These are phyloP conservation scores for Campopleginae sp. DNA, from an alignment of 2,888 invertebrate genomes.

Conservation along the genomic window DNA sequence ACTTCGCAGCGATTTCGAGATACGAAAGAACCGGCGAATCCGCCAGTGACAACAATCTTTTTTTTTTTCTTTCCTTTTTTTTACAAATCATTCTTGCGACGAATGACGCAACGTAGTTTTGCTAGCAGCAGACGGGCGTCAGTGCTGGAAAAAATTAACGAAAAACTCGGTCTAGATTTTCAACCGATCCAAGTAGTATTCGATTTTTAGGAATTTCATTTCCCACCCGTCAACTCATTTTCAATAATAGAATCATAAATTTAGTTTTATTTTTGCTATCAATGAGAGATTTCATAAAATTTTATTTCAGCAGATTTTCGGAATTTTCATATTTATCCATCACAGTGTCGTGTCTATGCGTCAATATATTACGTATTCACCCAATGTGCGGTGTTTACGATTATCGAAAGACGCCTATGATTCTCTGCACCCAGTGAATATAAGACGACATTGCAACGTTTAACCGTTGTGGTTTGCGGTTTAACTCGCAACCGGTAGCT, in stretches of 20 bases:
- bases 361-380: constrained; percentile 3
- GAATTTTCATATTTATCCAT: background rate
- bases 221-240: background rate
- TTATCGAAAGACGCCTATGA: constrained; percentile 46
- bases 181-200: background rate
- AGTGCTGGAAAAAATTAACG: background rate
- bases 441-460: constrained; percentile 53
- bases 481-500: constrained; percentile 60
- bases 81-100: constrained; percentile 11
- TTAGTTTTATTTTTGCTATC: background rate
- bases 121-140: background rate
- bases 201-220: background rate
- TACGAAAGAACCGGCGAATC: constrained; percentile 27
- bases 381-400: constrained; percentile 35
- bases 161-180: background rate
- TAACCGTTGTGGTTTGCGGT: constrained; percentile 63
- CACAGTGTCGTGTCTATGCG: background rate
- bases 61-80: constrained; percentile 12
- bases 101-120: constrained; percentile 41
- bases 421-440: constrained; percentile 27
- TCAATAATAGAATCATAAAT: background rate
- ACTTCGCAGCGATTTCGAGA: constrained; percentile 34
- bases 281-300: background rate
- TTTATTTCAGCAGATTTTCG: background rate
- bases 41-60: constrained; percentile 26